phyloP scores from a whole-genome alignment of 2,113 vertebrate species.

The Lycaon pictus region DNA sequence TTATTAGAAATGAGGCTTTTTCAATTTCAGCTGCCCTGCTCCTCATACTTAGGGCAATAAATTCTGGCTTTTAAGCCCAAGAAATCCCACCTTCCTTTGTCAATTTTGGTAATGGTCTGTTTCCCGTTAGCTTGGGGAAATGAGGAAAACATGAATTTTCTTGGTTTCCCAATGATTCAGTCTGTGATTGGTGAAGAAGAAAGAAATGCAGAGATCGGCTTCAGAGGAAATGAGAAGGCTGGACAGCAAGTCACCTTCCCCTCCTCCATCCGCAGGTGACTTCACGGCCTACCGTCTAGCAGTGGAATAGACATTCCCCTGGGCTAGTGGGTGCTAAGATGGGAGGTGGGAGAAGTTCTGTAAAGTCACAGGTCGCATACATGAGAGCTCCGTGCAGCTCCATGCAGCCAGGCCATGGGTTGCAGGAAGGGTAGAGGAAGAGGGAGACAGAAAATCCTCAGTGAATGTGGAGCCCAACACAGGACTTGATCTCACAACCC shows the following conservation, averaged over 20 bases:
- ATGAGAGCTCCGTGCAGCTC: rapidly evolving
- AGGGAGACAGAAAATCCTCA: too few relatives aligned
- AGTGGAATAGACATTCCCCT: not conserved
- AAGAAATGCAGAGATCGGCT: not conserved
- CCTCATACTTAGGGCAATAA: not conserved
- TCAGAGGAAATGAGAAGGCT: not conserved
- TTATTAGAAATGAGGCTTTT: not conserved
- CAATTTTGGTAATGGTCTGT: not conserved
- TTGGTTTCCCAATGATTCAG: not conserved
- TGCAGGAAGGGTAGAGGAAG: too few relatives aligned
- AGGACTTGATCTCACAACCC: too few relatives aligned
- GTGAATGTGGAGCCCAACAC: too few relatives aligned
- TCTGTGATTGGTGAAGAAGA: not conserved
- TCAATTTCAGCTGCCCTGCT: not conserved
- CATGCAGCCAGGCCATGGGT: not conserved
- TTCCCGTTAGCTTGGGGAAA: not conserved
- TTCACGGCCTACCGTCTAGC: rapidly evolving
- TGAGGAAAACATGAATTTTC: not conserved
- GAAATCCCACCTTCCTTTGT: not conserved
- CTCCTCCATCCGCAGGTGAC: rapidly evolving
- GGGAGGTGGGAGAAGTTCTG: not conserved
- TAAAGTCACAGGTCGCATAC: not conserved
- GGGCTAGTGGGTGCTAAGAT: too few relatives aligned
- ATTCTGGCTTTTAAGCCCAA: not conserved
- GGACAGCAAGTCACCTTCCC: not conserved